A percentile compares a stretch with the other conserved stretches of the same genome.
Conservation (phyloP, 2,113 vertebrate species). For the Sminthopsis crassicaudata region DNA sequence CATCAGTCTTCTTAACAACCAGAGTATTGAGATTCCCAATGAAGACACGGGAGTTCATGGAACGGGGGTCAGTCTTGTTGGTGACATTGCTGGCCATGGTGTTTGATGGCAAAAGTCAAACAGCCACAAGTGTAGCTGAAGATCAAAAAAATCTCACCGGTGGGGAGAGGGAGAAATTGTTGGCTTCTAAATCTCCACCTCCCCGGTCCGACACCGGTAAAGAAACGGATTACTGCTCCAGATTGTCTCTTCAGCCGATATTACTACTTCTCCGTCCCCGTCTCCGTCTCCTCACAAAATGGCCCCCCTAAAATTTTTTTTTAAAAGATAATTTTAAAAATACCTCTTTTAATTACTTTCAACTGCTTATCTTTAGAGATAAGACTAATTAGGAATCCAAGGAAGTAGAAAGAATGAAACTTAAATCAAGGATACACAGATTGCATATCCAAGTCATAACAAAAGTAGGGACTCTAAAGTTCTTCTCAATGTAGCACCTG, state of each 20-base stretch:
- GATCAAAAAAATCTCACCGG: no score
- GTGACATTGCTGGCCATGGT: slow-evolving; percentile 93
- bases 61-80: slow-evolving; percentile 93
- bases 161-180: slow-evolving; percentile 56
- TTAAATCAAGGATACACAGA: not conserved
- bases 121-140: slow-evolving; percentile 57
- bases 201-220: slow-evolving; percentile 22
- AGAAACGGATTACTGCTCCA: slow-evolving; percentile 51
- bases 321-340: slow-evolving; percentile 9
- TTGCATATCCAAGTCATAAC: not conserved
- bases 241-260: not conserved
- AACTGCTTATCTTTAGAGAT: not conserved
- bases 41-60: slow-evolving; percentile 93
- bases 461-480: not conserved
- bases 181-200: slow-evolving; percentile 68
- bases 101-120: slow-evolving; percentile 46
- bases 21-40: slow-evolving; percentile 95
- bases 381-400: slow-evolving; percentile 14
- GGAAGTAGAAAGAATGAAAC: slow-evolving; percentile 23
- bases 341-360: not conserved
- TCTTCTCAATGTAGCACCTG: not conserved
- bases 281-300: slow-evolving; percentile 82
- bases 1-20: slow-evolving; percentile 93
- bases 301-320: no score
- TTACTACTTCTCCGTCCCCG: slow-evolving; percentile 51